Evolutionary conservation across 2,113 vertebrate species (phyloP).

Genomic region (Gallinago undulata): DNA sequence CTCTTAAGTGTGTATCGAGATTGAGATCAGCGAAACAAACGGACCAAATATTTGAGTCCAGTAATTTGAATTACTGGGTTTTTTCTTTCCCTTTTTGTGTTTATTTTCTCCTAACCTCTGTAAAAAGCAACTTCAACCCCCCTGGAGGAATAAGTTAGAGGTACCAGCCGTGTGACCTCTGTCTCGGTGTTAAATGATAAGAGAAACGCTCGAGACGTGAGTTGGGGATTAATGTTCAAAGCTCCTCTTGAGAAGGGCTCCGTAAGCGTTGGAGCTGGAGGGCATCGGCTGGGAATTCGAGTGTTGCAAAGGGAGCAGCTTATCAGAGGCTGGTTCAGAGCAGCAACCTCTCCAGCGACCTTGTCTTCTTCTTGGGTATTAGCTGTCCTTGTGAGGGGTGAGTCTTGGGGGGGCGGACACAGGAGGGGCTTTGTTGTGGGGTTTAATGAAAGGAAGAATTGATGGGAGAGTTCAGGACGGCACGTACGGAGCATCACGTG

Average conservation of each 20-base stretch:
- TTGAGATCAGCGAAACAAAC: not conserved
- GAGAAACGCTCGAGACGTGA: not conserved
- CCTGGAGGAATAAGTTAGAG: not conserved
- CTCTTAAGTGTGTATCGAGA: rapidly evolving
- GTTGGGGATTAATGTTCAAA: not conserved
- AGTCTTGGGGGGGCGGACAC: not conserved
- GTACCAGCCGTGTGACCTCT: not conserved
- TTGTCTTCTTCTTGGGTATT: not conserved
- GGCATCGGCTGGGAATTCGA: rapidly evolving
- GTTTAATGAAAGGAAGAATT: not conserved
- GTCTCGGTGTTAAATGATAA: not conserved
- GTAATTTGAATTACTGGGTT: not conserved
- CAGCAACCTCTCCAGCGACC: not conserved
- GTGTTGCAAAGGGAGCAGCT: not conserved
- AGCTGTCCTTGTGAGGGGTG: not conserved
- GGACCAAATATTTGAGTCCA: not conserved
- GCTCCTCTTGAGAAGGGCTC: not conserved
- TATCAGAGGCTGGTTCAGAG: not conserved
- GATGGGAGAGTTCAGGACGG: no score
- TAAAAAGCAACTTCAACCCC: not conserved
- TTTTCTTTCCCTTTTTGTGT: not conserved
- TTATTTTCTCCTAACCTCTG: not conserved
- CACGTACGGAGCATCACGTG: no score
- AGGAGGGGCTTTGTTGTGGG: not conserved
- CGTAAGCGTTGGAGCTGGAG: rapidly evolving